Percentiles rank a stretch among this genome's conserved stretches.
Conservation (phyloP, 2,888 invertebrate genomes). For the Himalopsyche tibetana region DNA sequence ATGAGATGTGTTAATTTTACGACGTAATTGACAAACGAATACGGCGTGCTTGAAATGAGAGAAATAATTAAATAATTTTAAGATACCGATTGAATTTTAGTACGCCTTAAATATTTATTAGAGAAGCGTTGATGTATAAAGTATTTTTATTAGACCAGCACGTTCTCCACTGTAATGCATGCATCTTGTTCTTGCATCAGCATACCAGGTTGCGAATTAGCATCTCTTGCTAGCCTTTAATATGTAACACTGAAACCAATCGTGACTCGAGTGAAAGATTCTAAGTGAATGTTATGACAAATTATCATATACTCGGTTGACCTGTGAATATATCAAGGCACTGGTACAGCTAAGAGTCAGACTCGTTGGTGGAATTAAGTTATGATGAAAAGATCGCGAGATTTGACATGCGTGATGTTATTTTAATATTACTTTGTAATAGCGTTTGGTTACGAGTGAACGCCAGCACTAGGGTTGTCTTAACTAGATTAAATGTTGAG, state of each 20-base stretch:
- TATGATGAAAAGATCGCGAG: neutral
- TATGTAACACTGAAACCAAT: slow-evolving; percentile 34
- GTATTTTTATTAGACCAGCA: neutral
- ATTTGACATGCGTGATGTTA: slow-evolving; percentile 18
- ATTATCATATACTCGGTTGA: slow-evolving; percentile 4
- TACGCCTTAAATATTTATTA: no score
- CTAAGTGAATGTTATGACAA: slow-evolving; percentile 40
- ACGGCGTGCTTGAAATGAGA: no score
- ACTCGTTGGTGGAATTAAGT: slow-evolving; percentile 13
- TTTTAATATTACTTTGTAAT: neutral
- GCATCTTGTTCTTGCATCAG: slow-evolving; percentile 21
- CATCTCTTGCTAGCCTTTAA: slow-evolving; percentile 25
- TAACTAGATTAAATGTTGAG: no score
- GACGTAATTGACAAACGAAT: no score
- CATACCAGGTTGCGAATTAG: slow-evolving; percentile 21
- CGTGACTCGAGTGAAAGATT: slow-evolving; percentile 37
- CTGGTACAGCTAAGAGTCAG: neutral
- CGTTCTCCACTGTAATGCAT: neutral
- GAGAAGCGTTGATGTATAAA: no score
- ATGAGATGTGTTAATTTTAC: no score
- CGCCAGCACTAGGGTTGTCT: no score
- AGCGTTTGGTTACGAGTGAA: no score
- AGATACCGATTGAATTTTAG: no score
- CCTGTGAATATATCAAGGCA: slow-evolving; percentile 14
- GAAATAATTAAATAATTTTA: no score